phyloP scores from a whole-genome alignment of 2,888 invertebrate species.

The Drosophila bunnanda region DNA sequence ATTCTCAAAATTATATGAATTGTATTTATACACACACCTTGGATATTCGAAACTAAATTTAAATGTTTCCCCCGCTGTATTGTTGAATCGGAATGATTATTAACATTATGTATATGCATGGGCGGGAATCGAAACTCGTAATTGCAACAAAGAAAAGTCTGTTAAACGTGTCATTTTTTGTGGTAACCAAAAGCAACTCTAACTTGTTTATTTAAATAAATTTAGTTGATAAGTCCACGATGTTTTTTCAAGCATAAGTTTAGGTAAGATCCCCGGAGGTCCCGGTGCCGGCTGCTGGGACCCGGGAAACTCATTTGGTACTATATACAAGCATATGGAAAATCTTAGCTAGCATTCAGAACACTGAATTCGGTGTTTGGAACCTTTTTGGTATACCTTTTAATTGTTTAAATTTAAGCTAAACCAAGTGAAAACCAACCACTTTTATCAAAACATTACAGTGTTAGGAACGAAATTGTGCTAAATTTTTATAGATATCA shows the following conservation, averaged over 20 bases:
- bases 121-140: slow-evolving; percentile 40
- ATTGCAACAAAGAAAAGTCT: slow-evolving; percentile 76
- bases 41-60: slow-evolving; percentile 54
- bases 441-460: slow-evolving; percentile 51
- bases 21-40: slow-evolving; percentile 40
- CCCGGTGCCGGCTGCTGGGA: slow-evolving; percentile 40
- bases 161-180: slow-evolving; percentile 77
- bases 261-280: slow-evolving; percentile 17
- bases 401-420: slow-evolving; percentile 55
- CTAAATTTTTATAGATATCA: slow-evolving; percentile 69
- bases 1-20: slow-evolving; percentile 32
- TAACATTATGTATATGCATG: slow-evolving; percentile 31
- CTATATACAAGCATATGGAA: slow-evolving; percentile 39
- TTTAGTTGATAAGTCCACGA: slow-evolving; percentile 60
- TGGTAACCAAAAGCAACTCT: slow-evolving; percentile 63
- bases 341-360: slow-evolving; percentile 61
- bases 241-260: slow-evolving; percentile 57
- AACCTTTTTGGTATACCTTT: slow-evolving; percentile 70
- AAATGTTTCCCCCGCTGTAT: slow-evolving; percentile 56
- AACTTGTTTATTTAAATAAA: slow-evolving; percentile 63
- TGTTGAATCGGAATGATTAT: slow-evolving; percentile 41
- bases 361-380: slow-evolving; percentile 52
- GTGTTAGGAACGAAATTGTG: slow-evolving; percentile 67
- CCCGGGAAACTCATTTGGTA: slow-evolving; percentile 36
- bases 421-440: slow-evolving; percentile 29